Percentiles rank a stretch among this genome's conserved stretches.
phyloP scores from a whole-genome alignment of 2,113 vertebrate species.

The Oryzias celebensis region DNA sequence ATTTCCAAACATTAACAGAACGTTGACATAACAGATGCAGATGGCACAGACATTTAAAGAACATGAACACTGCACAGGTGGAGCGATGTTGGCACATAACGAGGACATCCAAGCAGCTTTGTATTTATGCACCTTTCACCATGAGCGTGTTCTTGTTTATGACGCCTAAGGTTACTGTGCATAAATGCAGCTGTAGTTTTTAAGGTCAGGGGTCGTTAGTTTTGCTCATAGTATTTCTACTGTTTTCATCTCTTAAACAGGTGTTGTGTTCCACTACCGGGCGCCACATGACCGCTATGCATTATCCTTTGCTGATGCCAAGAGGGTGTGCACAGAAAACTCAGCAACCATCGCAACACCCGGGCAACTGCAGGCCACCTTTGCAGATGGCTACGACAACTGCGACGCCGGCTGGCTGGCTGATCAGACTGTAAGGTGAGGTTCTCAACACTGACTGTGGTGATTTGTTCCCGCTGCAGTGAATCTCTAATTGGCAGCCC shows the following conservation, averaged over 20 bases:
- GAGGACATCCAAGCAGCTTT: conserved; percentile 33
- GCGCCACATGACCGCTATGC: conserved; percentile 87
- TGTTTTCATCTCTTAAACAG: conserved; percentile 58
- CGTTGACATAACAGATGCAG: conserved; percentile 38
- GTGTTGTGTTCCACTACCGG: conserved; percentile 94
- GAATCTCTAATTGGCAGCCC: background rate
- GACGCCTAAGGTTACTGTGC: conserved; percentile 21
- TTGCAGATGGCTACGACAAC: conserved; percentile 94
- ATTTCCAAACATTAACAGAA: conserved; percentile 31
- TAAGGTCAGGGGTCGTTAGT: conserved; percentile 3
- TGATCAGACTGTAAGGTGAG: conserved; percentile 89
- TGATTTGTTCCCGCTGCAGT: background rate
- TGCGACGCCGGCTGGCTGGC: conserved; percentile 96
- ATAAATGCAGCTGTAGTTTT: conserved; percentile 28
- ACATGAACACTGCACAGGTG: conserved; percentile 35
- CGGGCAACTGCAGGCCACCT: conserved; percentile 88
- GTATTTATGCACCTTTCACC: conserved; percentile 13
- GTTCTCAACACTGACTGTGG: background rate
- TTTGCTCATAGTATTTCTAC: conserved; percentile 1
- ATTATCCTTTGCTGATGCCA: conserved; percentile 83
- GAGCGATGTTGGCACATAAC: conserved; percentile 40
- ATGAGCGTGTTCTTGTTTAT: conserved; percentile 22
- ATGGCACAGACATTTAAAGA: conserved; percentile 38
- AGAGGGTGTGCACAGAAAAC: conserved; percentile 84
- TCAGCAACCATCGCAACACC: conserved; percentile 85